These are phyloP conservation scores for Orcinus orca DNA, from an alignment of 2,113 vertebrate species.

Conservation along the genomic window DNA sequence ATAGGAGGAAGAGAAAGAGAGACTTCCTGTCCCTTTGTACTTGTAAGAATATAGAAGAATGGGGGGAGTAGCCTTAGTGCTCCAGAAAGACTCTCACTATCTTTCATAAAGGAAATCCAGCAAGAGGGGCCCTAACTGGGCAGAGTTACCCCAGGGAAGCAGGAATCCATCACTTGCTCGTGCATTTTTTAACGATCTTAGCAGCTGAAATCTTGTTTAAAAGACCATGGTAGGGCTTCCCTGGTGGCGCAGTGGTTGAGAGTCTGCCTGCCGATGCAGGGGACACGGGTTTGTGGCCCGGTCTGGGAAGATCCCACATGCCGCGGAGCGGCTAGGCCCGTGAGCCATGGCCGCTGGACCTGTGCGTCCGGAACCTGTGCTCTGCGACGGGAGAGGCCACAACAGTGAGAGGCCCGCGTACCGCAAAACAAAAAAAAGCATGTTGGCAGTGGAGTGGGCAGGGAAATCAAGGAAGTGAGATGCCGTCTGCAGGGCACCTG, in stretches of 20 bases:
- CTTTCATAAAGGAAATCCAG: conserved; percentile 9
- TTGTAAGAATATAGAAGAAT: background rate
- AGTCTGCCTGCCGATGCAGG: no score
- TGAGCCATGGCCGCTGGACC: no score
- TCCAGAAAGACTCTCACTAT: background rate
- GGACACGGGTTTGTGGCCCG: no score
- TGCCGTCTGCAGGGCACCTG: rapidly evolving
- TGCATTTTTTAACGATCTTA: background rate
- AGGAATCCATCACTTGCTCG: background rate
- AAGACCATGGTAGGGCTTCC: background rate
- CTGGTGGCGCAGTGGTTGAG: no score
- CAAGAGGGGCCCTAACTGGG: background rate
- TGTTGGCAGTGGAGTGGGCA: no score
- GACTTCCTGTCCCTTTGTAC: conserved; percentile 43
- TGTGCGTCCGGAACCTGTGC: no score
- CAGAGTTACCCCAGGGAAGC: background rate
- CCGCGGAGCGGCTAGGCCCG: no score
- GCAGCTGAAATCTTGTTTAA: background rate
- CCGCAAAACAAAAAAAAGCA: no score
- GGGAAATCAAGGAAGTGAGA: background rate
- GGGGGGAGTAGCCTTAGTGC: background rate
- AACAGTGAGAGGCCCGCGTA: no score
- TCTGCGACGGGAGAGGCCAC: no score
- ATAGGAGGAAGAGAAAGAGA: background rate
- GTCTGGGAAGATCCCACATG: no score